Conservation (phyloP, 53 echinoderm and acorn worm species). For the Echinometra lucunter region DNA sequence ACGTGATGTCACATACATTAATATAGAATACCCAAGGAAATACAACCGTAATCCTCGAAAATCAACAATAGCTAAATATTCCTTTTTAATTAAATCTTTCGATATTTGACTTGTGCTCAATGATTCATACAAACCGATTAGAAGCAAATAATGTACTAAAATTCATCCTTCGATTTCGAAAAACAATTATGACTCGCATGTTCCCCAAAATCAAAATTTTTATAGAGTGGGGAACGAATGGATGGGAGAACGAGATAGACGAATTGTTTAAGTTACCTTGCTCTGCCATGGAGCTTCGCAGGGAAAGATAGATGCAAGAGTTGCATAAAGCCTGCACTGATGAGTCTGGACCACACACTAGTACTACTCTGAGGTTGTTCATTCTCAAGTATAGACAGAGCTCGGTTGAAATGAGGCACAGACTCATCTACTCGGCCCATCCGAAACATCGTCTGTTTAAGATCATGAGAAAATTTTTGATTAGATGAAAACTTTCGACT, state of each 20-base stretch:
- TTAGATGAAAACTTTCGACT: too few relatives aligned
- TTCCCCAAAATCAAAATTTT: too few relatives aligned
- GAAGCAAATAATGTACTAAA: background rate
- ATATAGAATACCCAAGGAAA: too few relatives aligned
- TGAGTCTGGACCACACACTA: conserved; percentile 69
- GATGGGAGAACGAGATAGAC: background rate
- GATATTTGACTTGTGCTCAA: too few relatives aligned
- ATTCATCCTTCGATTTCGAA: background rate
- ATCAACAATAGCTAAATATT: too few relatives aligned
- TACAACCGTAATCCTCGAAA: too few relatives aligned
- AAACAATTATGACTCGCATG: background rate
- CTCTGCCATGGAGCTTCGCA: conserved; percentile 56
- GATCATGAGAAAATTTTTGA: background rate
- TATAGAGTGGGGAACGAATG: too few relatives aligned
- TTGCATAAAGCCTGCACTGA: conserved; percentile 77
- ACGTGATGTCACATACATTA: background rate
- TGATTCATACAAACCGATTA: too few relatives aligned
- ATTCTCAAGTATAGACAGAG: conserved; percentile 84
- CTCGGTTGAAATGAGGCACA: conserved; percentile 83
- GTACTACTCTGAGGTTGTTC: conserved; percentile 74
- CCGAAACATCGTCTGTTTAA: conserved; percentile 87
- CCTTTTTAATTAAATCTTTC: too few relatives aligned
- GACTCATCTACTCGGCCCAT: conserved; percentile 97
- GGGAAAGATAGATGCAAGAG: conserved; percentile 78
- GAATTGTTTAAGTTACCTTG: conserved; percentile 70